phyloP scores from a whole-genome alignment of 2,888 invertebrate genomes.

The Neoscelio sp. region DNA sequence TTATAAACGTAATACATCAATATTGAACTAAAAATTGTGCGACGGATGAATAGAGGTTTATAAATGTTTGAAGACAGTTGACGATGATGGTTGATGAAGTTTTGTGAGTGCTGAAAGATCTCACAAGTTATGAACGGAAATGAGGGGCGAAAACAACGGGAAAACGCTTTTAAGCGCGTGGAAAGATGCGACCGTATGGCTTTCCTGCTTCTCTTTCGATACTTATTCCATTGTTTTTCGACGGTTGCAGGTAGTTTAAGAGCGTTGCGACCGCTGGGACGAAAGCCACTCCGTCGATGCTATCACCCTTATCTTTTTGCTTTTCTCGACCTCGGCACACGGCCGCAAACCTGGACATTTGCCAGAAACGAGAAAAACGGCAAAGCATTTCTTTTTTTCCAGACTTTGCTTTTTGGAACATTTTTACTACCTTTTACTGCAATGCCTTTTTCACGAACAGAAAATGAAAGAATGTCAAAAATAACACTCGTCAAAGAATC shows the following conservation, averaged over 20 bases:
- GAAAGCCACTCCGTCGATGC: conserved; percentile 59
- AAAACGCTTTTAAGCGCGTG: conserved; percentile 55
- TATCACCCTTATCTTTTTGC: conserved; percentile 58
- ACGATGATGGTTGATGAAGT: conserved; percentile 34
- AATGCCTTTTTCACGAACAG: conserved; percentile 1
- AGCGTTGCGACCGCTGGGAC: conserved; percentile 52
- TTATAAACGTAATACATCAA: conserved; percentile 3
- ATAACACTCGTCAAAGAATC: conserved; percentile 27
- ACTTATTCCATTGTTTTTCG: conserved; percentile 63
- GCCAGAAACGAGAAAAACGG: conserved; percentile 50
- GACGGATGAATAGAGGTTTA: conserved; percentile 13
- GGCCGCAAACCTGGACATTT: conserved; percentile 49
- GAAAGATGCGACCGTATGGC: conserved; percentile 46
- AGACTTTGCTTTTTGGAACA: conserved; percentile 27
- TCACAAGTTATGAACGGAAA: conserved; percentile 59
- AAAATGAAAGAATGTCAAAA: conserved; percentile 36
- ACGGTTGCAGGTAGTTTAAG: conserved; percentile 61
- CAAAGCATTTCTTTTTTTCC: conserved; percentile 41
- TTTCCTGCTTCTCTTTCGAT: conserved; percentile 43
- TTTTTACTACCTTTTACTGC: conserved; percentile 40
- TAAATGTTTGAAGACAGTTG: conserved; percentile 24
- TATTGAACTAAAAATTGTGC: conserved; percentile 2
- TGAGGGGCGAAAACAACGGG: conserved; percentile 56
- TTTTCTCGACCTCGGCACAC: conserved; percentile 43
- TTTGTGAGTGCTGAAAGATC: conserved; percentile 41